Base-by-base conservation (phyloP, 1,140 invertebrate species). In the Scaptomyza montana region DNA sequence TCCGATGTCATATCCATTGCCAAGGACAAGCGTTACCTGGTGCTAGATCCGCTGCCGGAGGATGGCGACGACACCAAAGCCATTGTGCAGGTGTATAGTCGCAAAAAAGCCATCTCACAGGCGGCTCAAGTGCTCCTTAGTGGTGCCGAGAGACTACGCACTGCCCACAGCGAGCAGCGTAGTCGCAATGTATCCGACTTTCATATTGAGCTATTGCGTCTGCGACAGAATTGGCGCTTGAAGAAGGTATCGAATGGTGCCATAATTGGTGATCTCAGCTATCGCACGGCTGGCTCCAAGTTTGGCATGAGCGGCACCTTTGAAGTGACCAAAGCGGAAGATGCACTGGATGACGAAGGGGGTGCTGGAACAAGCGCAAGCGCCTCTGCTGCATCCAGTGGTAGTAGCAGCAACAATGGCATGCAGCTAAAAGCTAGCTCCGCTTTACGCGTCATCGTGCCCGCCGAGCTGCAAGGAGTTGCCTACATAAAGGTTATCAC, bases 221-320 rank as follows among this genome's bases (percentile, higher is more conserved):
- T 99, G 41, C 92, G 98, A 51, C 98, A 99, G 89, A 98, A 98
- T 82, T 99, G 98, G 98, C 93, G 98, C 61, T 92, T 99, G 2
- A 98, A 98, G 92, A 99, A 99, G 93, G 96, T 98, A 1, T 97
- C 97, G 0, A 98, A 98, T 89, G 68, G 68, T 25, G 96, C 96
- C 0, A 99, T 99, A 73, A 96, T 99, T 51, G 98, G 98, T 0
- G 98, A 99, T 93, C 94, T 99, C 2, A 99, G 97, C 92, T 99
- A 98, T 92, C 94, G 97, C 75, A 98, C 98, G 74, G 96, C 96
- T 54, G 98, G 98, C 2, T 98, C 97, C 0, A 97, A 98, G 87
- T 99, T 97, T 91, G 95, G 95, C 65, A 98, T 99, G 92, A 96
- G 96, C 61, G 98, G 98, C 43, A 97, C 97, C 76, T 99, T 99